Conservation (phyloP, 2,113 vertebrate genomes). For the Rhagologus leucostigma region DNA sequence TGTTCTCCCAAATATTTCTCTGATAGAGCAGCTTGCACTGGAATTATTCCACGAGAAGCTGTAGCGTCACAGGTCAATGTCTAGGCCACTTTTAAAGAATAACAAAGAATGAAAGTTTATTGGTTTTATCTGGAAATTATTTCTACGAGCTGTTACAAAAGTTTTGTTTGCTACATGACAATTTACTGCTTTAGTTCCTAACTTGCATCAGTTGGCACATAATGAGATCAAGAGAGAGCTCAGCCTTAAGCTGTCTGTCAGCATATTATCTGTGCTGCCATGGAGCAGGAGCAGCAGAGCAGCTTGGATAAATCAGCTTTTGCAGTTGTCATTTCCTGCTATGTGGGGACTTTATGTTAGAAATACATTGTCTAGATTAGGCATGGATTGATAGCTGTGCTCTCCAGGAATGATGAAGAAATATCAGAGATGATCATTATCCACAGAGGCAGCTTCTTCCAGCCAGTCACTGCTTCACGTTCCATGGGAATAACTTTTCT, state of each 20-base stretch:
- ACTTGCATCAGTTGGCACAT: conserved; percentile 16
- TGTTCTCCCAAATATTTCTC: background rate
- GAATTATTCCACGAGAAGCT: background rate
- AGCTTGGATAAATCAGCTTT: conserved; percentile 54
- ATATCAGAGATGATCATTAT: background rate
- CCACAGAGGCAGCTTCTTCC: background rate
- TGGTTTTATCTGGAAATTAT: background rate
- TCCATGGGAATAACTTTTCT: background rate
- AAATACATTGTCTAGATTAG: conserved; percentile 27
- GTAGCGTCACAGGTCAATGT: background rate
- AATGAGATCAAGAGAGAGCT: conserved; percentile 43
- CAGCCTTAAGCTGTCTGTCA: conserved; percentile 39
- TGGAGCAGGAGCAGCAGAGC: background rate
- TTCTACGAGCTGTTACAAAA: background rate
- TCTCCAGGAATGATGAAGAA: conserved; percentile 14
- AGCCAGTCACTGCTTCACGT: background rate
- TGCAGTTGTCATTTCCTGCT: conserved; percentile 24
- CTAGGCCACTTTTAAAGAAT: background rate
- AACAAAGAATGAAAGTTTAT: background rate
- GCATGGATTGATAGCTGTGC: conserved; percentile 10
- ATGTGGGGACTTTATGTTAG: background rate
- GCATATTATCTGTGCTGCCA: conserved; percentile 12
- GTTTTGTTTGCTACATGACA: conserved; percentile 15
- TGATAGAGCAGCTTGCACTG: background rate
- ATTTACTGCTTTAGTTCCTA: background rate